phyloP scores from a whole-genome alignment of 2,113 vertebrate species.

The Amazona vittata region DNA sequence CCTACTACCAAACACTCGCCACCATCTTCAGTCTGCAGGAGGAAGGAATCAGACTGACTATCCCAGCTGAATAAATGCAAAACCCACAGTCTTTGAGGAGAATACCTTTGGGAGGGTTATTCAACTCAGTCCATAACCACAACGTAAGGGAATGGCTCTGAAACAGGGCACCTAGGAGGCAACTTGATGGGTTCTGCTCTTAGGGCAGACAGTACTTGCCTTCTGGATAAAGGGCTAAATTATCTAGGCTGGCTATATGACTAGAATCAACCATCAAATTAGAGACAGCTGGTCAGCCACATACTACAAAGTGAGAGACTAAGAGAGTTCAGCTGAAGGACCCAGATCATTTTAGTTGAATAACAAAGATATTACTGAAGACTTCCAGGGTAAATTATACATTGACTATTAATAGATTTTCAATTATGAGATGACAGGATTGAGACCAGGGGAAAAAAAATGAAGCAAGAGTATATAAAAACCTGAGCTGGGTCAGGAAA shows the following conservation, averaged over 20 bases:
- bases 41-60: background rate
- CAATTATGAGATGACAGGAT: background rate
- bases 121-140: fast-evolving
- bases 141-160: background rate
- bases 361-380: background rate
- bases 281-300: background rate
- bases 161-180: background rate
- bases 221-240: background rate
- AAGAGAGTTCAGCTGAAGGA: background rate
- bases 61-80: background rate
- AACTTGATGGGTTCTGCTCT: background rate
- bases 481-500: background rate
- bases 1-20: background rate
- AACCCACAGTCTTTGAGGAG: background rate
- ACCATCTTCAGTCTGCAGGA: background rate
- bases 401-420: background rate
- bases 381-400: background rate
- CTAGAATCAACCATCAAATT: background rate
- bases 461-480: background rate
- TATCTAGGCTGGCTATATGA: background rate
- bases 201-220: background rate
- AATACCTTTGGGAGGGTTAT: background rate
- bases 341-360: background rate
- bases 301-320: background rate
- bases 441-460: background rate